Evolutionary conservation across 2,797 vertebrate genomes (phyloP).

Genomic region (Rhincodon typus): DNA sequence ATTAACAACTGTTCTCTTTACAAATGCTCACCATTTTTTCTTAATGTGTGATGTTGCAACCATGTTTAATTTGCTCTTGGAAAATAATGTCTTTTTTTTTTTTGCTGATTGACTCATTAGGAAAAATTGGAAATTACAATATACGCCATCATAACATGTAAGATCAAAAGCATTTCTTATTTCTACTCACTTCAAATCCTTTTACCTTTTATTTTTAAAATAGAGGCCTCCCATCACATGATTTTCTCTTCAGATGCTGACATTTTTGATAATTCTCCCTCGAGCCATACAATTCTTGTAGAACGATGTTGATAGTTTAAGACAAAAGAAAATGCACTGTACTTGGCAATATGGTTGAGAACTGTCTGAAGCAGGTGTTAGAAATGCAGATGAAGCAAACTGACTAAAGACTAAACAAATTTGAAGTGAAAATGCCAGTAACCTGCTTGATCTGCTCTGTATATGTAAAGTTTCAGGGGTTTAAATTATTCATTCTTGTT

Average conservation of each 20-base stretch:
- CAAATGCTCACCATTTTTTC: neutral
- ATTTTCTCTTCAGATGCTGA: constrained; percentile 51
- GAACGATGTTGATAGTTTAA: constrained; percentile 56
- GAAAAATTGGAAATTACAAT: neutral
- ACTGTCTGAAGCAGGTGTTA: constrained; percentile 87
- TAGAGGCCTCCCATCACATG: constrained; percentile 41
- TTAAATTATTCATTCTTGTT: constrained; percentile 84
- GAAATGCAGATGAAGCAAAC: constrained; percentile 91
- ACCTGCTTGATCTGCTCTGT: constrained; percentile 73
- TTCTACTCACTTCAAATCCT: constrained; percentile 45
- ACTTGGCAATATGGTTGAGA: constrained; percentile 55
- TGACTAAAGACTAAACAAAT: constrained; percentile 99
- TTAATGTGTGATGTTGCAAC: neutral
- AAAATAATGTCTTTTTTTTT: neutral
- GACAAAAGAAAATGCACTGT: constrained; percentile 74
- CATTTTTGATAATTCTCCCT: constrained; percentile 72
- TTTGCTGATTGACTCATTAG: neutral
- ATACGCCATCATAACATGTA: constrained; percentile 4
- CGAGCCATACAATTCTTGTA: constrained; percentile 63
- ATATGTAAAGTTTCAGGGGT: constrained; percentile 71
- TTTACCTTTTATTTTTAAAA: constrained; percentile 43
- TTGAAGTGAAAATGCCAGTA: constrained; percentile 93
- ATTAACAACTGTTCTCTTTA: neutral
- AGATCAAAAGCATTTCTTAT: constrained; percentile 52
- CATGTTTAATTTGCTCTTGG: neutral